These are phyloP conservation scores for Knipowitschia caucasica DNA, from an alignment of 2,797 vertebrate genomes.

Conservation along the genomic window DNA sequence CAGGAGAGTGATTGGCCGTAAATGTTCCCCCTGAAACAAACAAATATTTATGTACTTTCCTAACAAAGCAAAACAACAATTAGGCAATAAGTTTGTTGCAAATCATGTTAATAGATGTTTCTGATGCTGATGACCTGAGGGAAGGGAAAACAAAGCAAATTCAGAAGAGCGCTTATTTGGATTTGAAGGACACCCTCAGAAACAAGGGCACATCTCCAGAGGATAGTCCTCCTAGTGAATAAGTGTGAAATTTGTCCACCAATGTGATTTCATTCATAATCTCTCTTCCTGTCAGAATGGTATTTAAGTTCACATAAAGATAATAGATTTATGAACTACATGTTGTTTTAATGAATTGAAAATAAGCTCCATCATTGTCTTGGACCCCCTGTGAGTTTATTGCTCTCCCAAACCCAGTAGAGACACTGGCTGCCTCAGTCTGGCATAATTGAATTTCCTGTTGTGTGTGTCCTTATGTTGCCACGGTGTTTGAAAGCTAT, in stretches of 20 bases:
- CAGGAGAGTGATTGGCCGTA: too few species aligned
- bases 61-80: slow-evolving; percentile 16
- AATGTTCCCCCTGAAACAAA: too few species aligned
- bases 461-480: slow-evolving; percentile 21
- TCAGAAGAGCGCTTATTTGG: too few species aligned
- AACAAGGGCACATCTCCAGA: too few species aligned
- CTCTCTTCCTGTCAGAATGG: too few species aligned
- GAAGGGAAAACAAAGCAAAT: too few species aligned
- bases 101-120: slow-evolving; percentile 10
- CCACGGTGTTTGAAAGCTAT: slow-evolving; percentile 41
- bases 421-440: slow-evolving; percentile 12
- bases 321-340: neutral
- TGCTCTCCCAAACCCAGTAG: slow-evolving; percentile 33
- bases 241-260: too few species aligned
- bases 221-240: too few species aligned
- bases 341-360: neutral
- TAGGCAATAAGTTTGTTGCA: slow-evolving; percentile 12
- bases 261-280: too few species aligned
- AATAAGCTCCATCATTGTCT: neutral
- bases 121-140: neutral
- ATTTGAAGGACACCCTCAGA: too few species aligned
- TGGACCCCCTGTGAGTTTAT: slow-evolving; percentile 26
- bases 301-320: neutral
- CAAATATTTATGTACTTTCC: slow-evolving; percentile 10
- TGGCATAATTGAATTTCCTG: slow-evolving; percentile 12